Evolutionary conservation across 92 coral and sea anemone genomes (phyloP).

Genomic region (Plumapathes pennacea): DNA sequence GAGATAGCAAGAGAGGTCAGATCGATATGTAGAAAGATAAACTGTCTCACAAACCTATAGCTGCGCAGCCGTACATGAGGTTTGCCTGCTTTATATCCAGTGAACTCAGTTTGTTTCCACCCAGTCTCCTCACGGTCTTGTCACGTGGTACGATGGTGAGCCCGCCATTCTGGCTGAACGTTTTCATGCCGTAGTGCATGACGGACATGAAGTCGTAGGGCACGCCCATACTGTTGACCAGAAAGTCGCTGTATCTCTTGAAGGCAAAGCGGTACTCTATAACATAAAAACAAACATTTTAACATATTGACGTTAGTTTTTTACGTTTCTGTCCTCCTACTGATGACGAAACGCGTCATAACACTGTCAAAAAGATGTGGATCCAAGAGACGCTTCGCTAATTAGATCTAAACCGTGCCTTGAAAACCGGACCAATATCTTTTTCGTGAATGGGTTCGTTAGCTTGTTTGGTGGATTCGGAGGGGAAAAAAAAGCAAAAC

Average conservation of each 20-base stretch:
- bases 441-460: too few relatives aligned
- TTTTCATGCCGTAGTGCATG: constrained; percentile 58
- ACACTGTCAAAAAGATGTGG: too few relatives aligned
- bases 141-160: constrained; percentile 43
- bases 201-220: constrained; percentile 61
- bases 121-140: constrained; percentile 37
- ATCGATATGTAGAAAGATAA: too few relatives aligned
- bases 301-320: too few relatives aligned
- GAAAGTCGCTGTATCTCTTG: constrained; percentile 23
- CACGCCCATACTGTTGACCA: constrained; percentile 42
- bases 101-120: constrained; percentile 44
- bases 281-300: neutral
- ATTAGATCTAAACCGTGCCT: too few relatives aligned
- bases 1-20: too few relatives aligned
- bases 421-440: too few relatives aligned
- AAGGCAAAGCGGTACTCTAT: constrained; percentile 52
- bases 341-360: too few relatives aligned
- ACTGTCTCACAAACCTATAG: neutral
- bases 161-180: constrained; percentile 42
- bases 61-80: constrained; percentile 56
- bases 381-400: too few relatives aligned
- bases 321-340: too few relatives aligned
- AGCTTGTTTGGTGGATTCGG: too few relatives aligned
- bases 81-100: constrained; percentile 53
- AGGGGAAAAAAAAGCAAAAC: too few relatives aligned